These are phyloP conservation scores for Anguilla anguilla DNA, from an alignment of 2,797 vertebrate genomes.

Conservation along the genomic window DNA sequence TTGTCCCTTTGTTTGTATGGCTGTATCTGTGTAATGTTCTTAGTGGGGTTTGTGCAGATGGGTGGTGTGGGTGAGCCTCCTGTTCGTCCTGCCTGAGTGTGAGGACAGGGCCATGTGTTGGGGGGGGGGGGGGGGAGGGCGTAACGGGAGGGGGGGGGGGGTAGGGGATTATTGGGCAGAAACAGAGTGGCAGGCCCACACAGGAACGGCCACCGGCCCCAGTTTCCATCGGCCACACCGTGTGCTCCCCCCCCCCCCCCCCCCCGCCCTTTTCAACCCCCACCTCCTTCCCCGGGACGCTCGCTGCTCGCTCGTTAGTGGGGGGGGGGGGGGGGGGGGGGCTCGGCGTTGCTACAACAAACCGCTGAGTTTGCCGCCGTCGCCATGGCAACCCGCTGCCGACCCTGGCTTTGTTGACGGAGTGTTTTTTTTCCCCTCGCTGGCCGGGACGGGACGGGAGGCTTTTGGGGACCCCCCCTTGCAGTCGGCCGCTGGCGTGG, in stretches of 20 bases:
- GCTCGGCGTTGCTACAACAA: constrained; percentile 45
- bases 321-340: too few relatives aligned
- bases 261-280: too few relatives aligned
- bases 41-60: background rate
- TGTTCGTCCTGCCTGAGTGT: background rate
- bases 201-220: constrained; percentile 14
- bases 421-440: constrained; percentile 21
- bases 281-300: constrained; percentile 16
- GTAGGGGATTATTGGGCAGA: background rate
- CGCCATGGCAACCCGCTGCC: constrained; percentile 22
- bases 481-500: constrained; percentile 14
- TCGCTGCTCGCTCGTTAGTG: constrained; percentile 23
- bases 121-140: background rate
- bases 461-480: background rate
- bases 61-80: background rate
- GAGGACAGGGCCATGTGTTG: background rate
- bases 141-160: background rate
- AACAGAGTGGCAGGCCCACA: background rate
- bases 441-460: constrained; percentile 24
- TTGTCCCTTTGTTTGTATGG: background rate
- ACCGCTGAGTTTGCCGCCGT: constrained; percentile 33
- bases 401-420: constrained; percentile 35
- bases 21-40: background rate
- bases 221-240: background rate
- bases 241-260: too few relatives aligned